These are phyloP conservation scores for Elanoides forficatus DNA, from an alignment of 2,113 vertebrate species.

Conservation along the genomic window DNA sequence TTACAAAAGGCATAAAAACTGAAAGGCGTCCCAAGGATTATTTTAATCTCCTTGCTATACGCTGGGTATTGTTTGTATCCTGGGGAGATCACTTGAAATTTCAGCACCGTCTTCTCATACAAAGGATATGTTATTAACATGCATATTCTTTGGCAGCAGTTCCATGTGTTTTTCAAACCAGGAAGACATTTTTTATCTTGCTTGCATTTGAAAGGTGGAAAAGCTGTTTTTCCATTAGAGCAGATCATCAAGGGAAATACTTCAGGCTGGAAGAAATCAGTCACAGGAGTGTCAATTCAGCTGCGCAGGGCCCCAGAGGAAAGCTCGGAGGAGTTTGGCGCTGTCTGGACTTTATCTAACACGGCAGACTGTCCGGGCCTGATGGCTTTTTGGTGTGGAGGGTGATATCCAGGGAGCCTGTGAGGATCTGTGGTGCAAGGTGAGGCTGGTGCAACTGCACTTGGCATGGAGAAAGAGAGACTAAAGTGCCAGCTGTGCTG, in stretches of 20 bases:
- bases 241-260: slow-evolving; percentile 38
- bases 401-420: not conserved
- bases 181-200: slow-evolving; percentile 50
- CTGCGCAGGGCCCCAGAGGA: slow-evolving; percentile 19
- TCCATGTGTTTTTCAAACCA: slow-evolving; percentile 10
- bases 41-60: slow-evolving; percentile 35
- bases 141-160: slow-evolving; percentile 16
- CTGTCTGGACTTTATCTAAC: slow-evolving; percentile 23
- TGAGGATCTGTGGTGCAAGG: not conserved
- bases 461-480: not conserved
- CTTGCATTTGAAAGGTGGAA: slow-evolving; percentile 46
- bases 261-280: slow-evolving; percentile 58
- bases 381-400: not conserved
- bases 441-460: not conserved
- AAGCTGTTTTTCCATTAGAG: slow-evolving; percentile 33
- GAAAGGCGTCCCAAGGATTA: slow-evolving; percentile 5
- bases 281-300: slow-evolving; percentile 35
- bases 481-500: not conserved
- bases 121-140: slow-evolving; percentile 33
- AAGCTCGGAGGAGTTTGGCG: not conserved
- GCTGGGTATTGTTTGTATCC: slow-evolving; percentile 30
- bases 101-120: not conserved
- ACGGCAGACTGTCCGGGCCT: rapidly evolving
- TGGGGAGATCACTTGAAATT: slow-evolving; percentile 15
- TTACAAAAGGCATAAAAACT: slow-evolving; percentile 10